These are phyloP conservation scores for Hippocampus abdominalis DNA, from an alignment of 2,113 vertebrate species.

Conservation along the genomic window DNA sequence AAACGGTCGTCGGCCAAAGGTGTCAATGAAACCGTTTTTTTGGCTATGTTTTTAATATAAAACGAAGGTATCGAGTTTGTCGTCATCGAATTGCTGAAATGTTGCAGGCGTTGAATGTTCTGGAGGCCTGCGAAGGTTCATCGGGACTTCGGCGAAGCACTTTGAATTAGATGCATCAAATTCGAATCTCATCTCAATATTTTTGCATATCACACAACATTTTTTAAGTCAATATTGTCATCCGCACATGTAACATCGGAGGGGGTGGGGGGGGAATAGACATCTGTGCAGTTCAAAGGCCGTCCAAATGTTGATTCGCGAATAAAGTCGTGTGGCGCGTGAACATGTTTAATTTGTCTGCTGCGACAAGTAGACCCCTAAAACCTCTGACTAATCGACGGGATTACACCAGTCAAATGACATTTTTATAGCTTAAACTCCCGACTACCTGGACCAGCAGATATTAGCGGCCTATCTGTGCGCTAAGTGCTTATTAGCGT, in stretches of 20 bases:
- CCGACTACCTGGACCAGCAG: slow-evolving; percentile 66
- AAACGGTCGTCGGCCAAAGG: too few relatives aligned
- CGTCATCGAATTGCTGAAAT: too few relatives aligned
- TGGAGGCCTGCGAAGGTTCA: too few relatives aligned
- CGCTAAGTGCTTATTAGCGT: slow-evolving; percentile 72
- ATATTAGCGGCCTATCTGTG: slow-evolving; percentile 73
- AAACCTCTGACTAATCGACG: slow-evolving; percentile 72
- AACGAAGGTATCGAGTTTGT: too few relatives aligned
- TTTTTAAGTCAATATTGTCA: background rate
- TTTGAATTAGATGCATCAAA: background rate
- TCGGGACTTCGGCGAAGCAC: background rate
- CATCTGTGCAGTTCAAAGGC: background rate
- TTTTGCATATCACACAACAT: background rate
- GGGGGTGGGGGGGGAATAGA: background rate
- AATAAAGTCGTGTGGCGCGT: background rate
- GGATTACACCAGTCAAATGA: slow-evolving; percentile 74
- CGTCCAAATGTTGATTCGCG: background rate
- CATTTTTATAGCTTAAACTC: slow-evolving; percentile 69
- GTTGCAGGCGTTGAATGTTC: too few relatives aligned
- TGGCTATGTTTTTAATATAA: too few relatives aligned
- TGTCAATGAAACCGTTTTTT: too few relatives aligned
- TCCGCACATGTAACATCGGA: background rate
- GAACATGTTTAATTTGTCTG: slow-evolving; percentile 10
- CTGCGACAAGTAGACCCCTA: slow-evolving; percentile 48
- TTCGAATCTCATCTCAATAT: background rate